Base-by-base conservation (phyloP, 2,888 invertebrate genomes). In the Drosophila koepferae region DNA sequence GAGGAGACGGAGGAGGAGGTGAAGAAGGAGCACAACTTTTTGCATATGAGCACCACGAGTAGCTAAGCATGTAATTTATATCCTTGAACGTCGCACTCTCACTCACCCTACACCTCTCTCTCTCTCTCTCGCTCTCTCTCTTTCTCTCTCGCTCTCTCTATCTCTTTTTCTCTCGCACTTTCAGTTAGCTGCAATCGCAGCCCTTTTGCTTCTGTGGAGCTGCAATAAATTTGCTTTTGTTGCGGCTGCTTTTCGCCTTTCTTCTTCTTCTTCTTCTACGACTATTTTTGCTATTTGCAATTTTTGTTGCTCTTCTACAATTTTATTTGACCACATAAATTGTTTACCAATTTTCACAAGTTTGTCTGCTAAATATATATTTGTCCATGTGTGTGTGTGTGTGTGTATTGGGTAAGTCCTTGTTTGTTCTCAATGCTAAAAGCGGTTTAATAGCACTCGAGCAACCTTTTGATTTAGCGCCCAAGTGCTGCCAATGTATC, bases 21-120 rank as follows among this genome's bases (percentile, higher is more conserved):
- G 41, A 0, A 38, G 36, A 7, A 18, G 36, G 31, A 46, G 20
- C n/a, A 18, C 41, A 62, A 66, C 69, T 71, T 89, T 82, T 83
- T 82, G 80, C 85, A 81, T 84, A 81, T 81, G 76, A 87, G 82
- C 82, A 70, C 89, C 79, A 74, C 77, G 86, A 88, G 87, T 84
- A 87, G 89, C 86, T 90, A 90, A 86, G 86, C 90, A 90, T 88
- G 90, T 90, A 86, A 86, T 90, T 86, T 86, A 86, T 86, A 90
- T 86, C 83, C 80, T 76, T 67, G 66, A 78, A 60, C 68, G 60
- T 46, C 41, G 58, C 56, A 55, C 23, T 36, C 54, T 6, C 34
- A 16, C 53, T 20, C 16, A 41, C 18, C 46, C 43, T 20, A n/a
- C n/a, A 16, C 8, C 23, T 28, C 31, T 6, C 23, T 18, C 23